Evolutionary conservation across 1,140 invertebrate species (phyloP), one percentile per base, ranked within the genome.

Genomic region (Zophobas morio): DNA sequence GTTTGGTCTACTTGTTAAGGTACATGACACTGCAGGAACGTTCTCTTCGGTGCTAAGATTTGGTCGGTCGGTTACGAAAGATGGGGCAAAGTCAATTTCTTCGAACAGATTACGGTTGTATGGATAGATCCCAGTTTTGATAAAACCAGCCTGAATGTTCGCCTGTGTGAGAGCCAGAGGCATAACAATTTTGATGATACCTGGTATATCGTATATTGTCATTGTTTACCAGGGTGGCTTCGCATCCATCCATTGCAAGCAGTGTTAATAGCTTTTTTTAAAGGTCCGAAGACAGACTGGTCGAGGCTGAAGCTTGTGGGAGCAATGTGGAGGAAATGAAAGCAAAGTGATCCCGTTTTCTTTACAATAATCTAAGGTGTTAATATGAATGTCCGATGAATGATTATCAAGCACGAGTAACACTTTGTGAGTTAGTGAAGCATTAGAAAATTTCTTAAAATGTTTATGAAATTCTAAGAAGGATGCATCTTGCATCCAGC

Each of bases 251-350:
- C 20, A 20, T 20, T 20, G 20, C 20, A 20, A 46, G 42, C 42
- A 8, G 42, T 46, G 42, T 46, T 46, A 4, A 46, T 1, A 3
- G 8, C 8, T 51, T 75, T 75, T 78, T 88, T 88, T 8, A 88
- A 86, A 3, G 86, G 84, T 0, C 81, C 83, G 80, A 78, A 87
- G 1, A 88, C 84, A 3, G 77, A 71, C 1, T 81, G 57, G 75
- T 88, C 88, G 1, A 89, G 86, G 87, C 74, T 88, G 87, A 32
- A 88, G 74, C 76, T 86, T 85, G 73, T 87, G 86, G 36, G 83
- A 84, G 40, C 81, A 82, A 66, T 87, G 85, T 3, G 86, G 85
- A 5, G 84, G 84, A 32, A 88, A 79, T 20, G 86, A 84, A 3
- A 87, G 76, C 77, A 87, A 49, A 2, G 83, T 78, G n/a, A 88